phyloP scores from a whole-genome alignment of 2,797 vertebrate genomes.

The Paguma larvata region DNA sequence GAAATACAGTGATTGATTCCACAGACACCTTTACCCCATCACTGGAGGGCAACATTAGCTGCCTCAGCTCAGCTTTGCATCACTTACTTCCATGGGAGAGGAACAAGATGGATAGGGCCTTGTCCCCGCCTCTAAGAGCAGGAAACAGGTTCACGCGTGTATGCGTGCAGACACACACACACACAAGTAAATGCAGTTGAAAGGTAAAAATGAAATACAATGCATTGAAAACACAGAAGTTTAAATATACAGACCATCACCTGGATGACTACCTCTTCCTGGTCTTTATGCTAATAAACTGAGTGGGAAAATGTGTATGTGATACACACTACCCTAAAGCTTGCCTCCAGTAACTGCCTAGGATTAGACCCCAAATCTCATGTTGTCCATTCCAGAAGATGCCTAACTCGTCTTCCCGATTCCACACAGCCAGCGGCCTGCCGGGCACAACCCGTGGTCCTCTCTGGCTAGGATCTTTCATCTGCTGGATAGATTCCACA shows the following conservation, averaged over 20 bases:
- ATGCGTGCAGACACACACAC: background rate
- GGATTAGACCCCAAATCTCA: background rate
- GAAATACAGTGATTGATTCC: background rate
- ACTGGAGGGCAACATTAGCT: accelerated
- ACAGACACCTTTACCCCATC: accelerated
- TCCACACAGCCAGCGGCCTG: background rate
- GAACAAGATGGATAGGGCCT: background rate
- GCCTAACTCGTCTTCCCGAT: background rate
- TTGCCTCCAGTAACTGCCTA: too few species aligned
- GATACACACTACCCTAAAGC: too few species aligned
- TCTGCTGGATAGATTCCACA: background rate
- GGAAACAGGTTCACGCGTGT: accelerated
- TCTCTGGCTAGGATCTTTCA: background rate
- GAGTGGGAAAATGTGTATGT: background rate
- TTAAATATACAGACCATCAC: background rate
- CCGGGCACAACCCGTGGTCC: background rate
- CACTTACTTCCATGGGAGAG: background rate
- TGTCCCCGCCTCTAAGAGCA: background rate
- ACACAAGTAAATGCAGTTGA: background rate
- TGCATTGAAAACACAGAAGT: background rate
- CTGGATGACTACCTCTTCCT: background rate
- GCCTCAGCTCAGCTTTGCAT: accelerated
- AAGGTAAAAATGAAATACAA: background rate
- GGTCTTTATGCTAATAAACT: background rate
- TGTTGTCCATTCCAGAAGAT: background rate